These are phyloP conservation scores for Mesorhabditis sp. DNA, from an alignment of 2,888 invertebrate genomes.

Conservation along the genomic window DNA sequence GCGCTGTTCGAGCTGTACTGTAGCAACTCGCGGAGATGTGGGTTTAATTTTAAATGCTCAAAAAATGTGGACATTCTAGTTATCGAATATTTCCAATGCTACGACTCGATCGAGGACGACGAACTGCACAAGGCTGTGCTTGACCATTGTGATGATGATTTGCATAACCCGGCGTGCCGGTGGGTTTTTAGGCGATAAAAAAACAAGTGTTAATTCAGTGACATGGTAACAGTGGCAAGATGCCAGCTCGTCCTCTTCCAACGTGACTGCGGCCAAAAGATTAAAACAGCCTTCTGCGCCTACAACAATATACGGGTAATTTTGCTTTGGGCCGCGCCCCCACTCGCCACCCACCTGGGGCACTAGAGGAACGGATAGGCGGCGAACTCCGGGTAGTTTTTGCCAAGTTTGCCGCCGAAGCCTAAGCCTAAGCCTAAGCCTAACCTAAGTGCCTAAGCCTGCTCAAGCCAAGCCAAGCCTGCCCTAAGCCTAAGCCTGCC, in stretches of 20 bases:
- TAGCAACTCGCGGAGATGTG: not conserved
- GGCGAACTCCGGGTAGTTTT: too few relatives aligned
- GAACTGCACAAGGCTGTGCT: not conserved
- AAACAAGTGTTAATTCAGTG: not conserved
- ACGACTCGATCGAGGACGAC: not conserved
- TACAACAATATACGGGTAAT: not conserved
- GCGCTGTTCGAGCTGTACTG: slow-evolving; percentile 2
- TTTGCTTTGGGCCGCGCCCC: not conserved
- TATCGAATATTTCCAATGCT: slow-evolving; percentile 3
- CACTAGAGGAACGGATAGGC: too few relatives aligned
- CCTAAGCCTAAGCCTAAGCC: not conserved
- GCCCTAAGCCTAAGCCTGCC: not conserved
- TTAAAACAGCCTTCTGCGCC: not conserved
- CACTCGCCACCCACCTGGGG: too few relatives aligned
- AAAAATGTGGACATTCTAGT: not conserved
- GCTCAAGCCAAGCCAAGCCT: not conserved
- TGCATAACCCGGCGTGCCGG: not conserved
- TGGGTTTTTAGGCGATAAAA: not conserved
- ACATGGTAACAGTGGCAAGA: not conserved
- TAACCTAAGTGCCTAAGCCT: slow-evolving; percentile 5
- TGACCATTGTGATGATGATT: slow-evolving; percentile 4
- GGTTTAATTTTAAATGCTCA: not conserved
- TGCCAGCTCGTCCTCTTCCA: not conserved
- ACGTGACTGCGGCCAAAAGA: not conserved
- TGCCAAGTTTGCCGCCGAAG: not conserved